phyloP scores from a whole-genome alignment of 2,888 invertebrate genomes.

The Choristoneura rosaceana region DNA sequence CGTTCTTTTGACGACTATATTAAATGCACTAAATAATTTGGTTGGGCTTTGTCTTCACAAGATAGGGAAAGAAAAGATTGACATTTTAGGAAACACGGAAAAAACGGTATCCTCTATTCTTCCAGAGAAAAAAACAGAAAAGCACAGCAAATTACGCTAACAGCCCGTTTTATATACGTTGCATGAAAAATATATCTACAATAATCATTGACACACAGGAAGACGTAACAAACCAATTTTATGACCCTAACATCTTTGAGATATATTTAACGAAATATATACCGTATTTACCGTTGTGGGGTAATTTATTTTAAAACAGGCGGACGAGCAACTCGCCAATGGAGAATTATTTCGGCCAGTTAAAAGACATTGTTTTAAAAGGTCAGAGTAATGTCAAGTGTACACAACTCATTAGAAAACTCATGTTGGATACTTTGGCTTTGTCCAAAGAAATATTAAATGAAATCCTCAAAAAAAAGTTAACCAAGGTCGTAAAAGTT shows the following conservation, averaged over 20 bases:
- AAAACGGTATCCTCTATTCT: not conserved
- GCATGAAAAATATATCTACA: conserved; percentile 1
- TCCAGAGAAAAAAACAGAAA: not conserved
- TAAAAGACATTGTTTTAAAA: too few relatives aligned
- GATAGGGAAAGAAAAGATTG: not conserved
- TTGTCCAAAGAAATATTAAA: too few relatives aligned
- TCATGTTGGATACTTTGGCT: not conserved
- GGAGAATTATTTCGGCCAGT: too few relatives aligned
- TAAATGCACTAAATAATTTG: not conserved
- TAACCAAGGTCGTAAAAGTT: not conserved
- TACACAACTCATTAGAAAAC: too few relatives aligned
- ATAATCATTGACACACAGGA: not conserved
- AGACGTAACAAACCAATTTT: not conserved
- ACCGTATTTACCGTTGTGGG: too few relatives aligned
- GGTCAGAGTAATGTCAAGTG: too few relatives aligned
- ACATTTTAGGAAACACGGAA: not conserved
- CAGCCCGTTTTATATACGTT: not conserved
- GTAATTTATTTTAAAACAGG: too few relatives aligned
- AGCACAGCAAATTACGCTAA: not conserved
- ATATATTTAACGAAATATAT: too few relatives aligned
- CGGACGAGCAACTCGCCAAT: too few relatives aligned
- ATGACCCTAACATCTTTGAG: not conserved
- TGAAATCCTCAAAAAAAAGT: too few relatives aligned
- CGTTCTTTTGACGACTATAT: not conserved
- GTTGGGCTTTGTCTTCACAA: not conserved